A percentile compares a stretch with the other conserved stretches of the same genome.
Conservation (phyloP, 2,797 vertebrate genomes). For the Florisuga fusca region DNA sequence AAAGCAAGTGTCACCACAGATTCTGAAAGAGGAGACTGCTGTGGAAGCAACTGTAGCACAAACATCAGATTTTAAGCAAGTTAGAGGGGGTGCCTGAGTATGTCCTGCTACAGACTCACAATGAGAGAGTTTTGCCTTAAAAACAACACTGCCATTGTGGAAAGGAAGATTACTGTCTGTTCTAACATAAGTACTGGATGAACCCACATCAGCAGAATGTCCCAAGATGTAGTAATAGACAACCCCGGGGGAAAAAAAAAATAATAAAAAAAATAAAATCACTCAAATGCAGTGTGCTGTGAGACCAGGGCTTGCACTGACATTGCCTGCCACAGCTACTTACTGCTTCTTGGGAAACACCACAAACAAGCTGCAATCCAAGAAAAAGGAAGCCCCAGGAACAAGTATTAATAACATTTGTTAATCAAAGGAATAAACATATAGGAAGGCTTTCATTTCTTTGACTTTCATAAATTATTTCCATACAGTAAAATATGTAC, state of each 20-base stretch:
- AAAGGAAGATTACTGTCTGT: neutral
- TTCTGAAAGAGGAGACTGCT: constrained; percentile 31
- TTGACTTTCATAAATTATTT: constrained; percentile 29
- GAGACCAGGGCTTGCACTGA: neutral
- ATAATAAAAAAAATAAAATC: neutral
- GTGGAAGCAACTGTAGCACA: constrained; percentile 38
- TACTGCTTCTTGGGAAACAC: neutral
- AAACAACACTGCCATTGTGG: neutral
- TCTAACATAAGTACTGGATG: neutral
- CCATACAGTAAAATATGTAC: constrained; percentile 56
- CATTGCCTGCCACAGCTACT: neutral
- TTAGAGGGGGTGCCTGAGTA: neutral
- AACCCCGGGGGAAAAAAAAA: neutral
- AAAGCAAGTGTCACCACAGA: neutral
- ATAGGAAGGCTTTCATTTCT: neutral
- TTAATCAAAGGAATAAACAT: constrained; percentile 51
- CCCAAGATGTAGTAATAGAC: neutral
- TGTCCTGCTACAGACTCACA: neutral
- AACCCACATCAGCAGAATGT: neutral
- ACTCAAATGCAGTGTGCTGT: accelerated
- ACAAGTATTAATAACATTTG: constrained; percentile 26
- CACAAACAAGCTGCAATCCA: neutral
- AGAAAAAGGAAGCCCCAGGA: neutral
- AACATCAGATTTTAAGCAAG: neutral
- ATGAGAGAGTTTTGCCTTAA: neutral